These are phyloP conservation scores for Chelonus formosanus DNA, from an alignment of 2,888 invertebrate genomes.

Conservation along the genomic window DNA sequence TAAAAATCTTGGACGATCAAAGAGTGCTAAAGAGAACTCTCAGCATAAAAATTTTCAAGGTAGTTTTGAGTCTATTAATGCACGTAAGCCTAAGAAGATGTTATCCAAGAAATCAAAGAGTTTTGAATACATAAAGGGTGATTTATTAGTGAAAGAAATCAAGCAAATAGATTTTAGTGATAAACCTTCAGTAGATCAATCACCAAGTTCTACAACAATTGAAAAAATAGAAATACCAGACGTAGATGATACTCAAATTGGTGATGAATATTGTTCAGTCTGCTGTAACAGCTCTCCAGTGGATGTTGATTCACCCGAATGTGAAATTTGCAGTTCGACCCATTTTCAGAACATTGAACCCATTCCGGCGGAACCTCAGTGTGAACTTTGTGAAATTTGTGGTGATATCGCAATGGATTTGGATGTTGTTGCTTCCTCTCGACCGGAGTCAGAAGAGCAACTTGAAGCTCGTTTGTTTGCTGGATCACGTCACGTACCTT, in stretches of 20 bases:
- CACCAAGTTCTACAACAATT: slow-evolving; percentile 35
- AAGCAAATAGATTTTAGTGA: slow-evolving; percentile 35
- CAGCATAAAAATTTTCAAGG: slow-evolving; percentile 46
- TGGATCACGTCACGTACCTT: slow-evolving; percentile 38
- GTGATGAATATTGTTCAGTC: slow-evolving; percentile 58
- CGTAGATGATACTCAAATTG: slow-evolving; percentile 40
- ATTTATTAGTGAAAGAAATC: slow-evolving; percentile 38
- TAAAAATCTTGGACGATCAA: neutral
- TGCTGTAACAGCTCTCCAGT: slow-evolving; percentile 59
- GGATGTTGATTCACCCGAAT: slow-evolving; percentile 60
- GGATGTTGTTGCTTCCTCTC: slow-evolving; percentile 41
- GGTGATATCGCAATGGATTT: slow-evolving; percentile 50
- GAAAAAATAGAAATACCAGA: neutral
- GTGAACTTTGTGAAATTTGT: slow-evolving; percentile 61
- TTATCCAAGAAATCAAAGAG: slow-evolving; percentile 60
- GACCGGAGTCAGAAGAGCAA: slow-evolving; percentile 40
- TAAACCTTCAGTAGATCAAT: slow-evolving; percentile 48
- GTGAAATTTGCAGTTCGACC: slow-evolving; percentile 60
- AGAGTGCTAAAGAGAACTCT: slow-evolving; percentile 8
- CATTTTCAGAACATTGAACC: slow-evolving; percentile 51
- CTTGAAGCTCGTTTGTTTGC: slow-evolving; percentile 36
- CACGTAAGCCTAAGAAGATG: slow-evolving; percentile 31
- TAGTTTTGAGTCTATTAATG: slow-evolving; percentile 53
- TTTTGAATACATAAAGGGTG: slow-evolving; percentile 58
- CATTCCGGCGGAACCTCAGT: slow-evolving; percentile 41